These are phyloP conservation scores for Polyodon spathula DNA, from an alignment of 2,113 vertebrate genomes.

Conservation along the genomic window DNA sequence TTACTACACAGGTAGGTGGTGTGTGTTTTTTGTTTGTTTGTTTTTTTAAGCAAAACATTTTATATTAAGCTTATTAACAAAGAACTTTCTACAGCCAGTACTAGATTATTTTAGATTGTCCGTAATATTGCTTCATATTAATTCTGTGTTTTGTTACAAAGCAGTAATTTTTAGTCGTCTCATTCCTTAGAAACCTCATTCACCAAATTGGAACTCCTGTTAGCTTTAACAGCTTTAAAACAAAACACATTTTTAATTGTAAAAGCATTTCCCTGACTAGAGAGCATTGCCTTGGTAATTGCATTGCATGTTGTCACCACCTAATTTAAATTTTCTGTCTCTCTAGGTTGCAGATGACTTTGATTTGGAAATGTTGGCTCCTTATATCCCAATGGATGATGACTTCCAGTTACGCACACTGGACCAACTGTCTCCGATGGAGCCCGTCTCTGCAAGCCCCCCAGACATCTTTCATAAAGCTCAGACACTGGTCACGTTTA, in stretches of 20 bases:
- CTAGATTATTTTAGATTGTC: too few relatives aligned
- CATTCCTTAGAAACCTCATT: too few relatives aligned
- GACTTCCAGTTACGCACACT: slow-evolving; percentile 87
- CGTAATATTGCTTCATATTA: too few relatives aligned
- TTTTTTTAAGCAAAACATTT: not conserved
- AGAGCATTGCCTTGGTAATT: too few relatives aligned
- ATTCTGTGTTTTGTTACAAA: slow-evolving; percentile 21
- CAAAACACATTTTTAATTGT: too few relatives aligned
- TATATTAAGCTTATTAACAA: too few relatives aligned
- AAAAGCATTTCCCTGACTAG: too few relatives aligned
- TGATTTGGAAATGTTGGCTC: slow-evolving; percentile 93
- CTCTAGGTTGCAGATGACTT: slow-evolving; percentile 66
- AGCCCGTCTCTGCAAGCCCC: slow-evolving; percentile 51
- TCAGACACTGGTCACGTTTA: slow-evolving; percentile 15
- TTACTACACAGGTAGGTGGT: slow-evolving; percentile 77
- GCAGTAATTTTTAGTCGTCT: too few relatives aligned
- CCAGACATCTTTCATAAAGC: slow-evolving; percentile 31
- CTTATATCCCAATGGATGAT: slow-evolving; percentile 96
- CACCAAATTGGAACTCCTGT: too few relatives aligned
- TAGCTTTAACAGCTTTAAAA: too few relatives aligned
- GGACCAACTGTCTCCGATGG: slow-evolving; percentile 64
- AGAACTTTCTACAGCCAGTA: too few relatives aligned
- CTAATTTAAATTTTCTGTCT: slow-evolving; percentile 11
- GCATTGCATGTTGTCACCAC: not conserved
- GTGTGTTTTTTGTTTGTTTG: too few relatives aligned